Conservation (phyloP, 1,140 invertebrate genomes). For the Papilio aristodemus region DNA sequence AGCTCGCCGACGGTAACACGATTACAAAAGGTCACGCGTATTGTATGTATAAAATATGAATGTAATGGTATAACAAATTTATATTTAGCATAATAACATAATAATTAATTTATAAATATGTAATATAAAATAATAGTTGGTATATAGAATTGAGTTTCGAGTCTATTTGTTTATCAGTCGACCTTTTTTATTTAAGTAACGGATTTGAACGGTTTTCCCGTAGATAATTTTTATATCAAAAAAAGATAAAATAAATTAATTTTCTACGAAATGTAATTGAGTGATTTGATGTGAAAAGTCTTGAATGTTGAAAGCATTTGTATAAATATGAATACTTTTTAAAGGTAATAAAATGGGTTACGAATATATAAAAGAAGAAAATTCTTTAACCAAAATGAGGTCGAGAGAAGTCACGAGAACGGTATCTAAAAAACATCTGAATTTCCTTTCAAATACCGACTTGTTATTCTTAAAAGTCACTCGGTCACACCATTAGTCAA, state of each 20-base stretch:
- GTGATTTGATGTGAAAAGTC: neutral
- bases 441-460: constrained; percentile 16
- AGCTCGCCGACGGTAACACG: neutral
- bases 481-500: constrained; percentile 32
- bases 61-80: neutral
- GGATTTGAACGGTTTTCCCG: too few species aligned
- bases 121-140: too few species aligned
- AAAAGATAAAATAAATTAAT: too few species aligned
- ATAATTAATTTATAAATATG: neutral
- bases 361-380: neutral
- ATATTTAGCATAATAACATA: neutral
- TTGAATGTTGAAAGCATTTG: constrained; percentile 13
- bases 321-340: neutral
- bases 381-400: neutral
- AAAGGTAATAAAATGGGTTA: constrained; percentile 6
- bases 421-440: constrained; percentile 11
- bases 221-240: too few species aligned
- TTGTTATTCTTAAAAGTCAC: constrained; percentile 28
- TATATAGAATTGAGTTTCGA: too few species aligned
- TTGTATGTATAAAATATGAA: neutral
- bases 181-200: too few species aligned
- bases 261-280: neutral
- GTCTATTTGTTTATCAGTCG: too few species aligned
- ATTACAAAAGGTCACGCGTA: neutral
- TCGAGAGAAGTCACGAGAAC: constrained; percentile 13